These are phyloP conservation scores for Leuctra nigra DNA, from an alignment of 2,888 invertebrate species.

Conservation along the genomic window DNA sequence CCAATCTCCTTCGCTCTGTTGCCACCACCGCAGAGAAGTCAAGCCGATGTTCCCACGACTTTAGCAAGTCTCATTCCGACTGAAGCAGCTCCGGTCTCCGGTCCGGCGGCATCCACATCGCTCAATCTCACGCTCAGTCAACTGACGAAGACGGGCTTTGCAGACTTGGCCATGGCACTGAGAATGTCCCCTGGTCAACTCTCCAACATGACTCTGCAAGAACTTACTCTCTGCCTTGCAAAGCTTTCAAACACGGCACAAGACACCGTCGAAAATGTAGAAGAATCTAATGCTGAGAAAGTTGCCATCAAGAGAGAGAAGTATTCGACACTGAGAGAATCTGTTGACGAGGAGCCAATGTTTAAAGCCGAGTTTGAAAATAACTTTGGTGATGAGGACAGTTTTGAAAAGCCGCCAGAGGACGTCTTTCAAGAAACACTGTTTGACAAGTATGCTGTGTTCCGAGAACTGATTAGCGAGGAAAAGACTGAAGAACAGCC, in stretches of 20 bases:
- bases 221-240: slow-evolving; percentile 73
- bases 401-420: slow-evolving; percentile 34
- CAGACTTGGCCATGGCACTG: slow-evolving; percentile 66
- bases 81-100: neutral
- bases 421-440: slow-evolving; percentile 43
- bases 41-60: slow-evolving; percentile 29
- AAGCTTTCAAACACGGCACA: slow-evolving; percentile 42
- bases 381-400: slow-evolving; percentile 38
- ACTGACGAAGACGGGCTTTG: slow-evolving; percentile 72
- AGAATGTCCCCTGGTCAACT: slow-evolving; percentile 72
- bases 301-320: slow-evolving; percentile 32
- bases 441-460: slow-evolving; percentile 81
- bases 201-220: slow-evolving; percentile 80
- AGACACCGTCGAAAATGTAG: slow-evolving; percentile 35
- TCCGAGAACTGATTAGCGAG: slow-evolving; percentile 73
- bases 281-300: slow-evolving; percentile 28
- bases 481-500: slow-evolving; percentile 40
- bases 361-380: slow-evolving; percentile 56
- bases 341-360: slow-evolving; percentile 32
- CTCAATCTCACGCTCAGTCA: slow-evolving; percentile 77
- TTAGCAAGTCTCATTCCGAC: slow-evolving; percentile 43
- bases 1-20: slow-evolving; percentile 57
- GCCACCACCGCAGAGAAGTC: slow-evolving; percentile 42
- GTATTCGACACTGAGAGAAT: slow-evolving; percentile 32
- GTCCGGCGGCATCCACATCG: slow-evolving; percentile 35